Base-by-base conservation (phyloP, 2,888 invertebrate species). In the Caenorhabditis virilis region DNA sequence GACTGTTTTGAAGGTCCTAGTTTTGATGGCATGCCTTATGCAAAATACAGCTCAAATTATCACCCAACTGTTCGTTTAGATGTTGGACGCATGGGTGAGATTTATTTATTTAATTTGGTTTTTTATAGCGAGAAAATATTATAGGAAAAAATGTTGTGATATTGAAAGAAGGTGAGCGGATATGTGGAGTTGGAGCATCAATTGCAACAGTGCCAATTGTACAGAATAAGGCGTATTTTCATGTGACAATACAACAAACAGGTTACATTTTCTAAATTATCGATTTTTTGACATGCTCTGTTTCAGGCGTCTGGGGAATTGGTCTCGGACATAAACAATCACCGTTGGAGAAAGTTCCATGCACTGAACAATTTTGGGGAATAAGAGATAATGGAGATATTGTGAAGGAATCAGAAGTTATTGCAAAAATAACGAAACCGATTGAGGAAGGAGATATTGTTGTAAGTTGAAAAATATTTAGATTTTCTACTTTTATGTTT, bases 141-240 rank as follows among this genome's bases (percentile, higher is more conserved):
- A 38, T 53, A 93, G 95, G 95, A 35, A 91, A 92, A 86, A 94
- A 95, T 87, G 93, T 94, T 71, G 95, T 95, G 0, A 90, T 95
- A 71, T 91, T 95, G 38, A 95, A 95, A 87, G 91, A 91, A 84
- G 93, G 94, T 6, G 89, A 90, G 79, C 86, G 95, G 78, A 90
- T 94, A 27, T 95, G 95, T 86, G 98, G 98, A 1, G 91, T 92
- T 0, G 98, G 98, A 20, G 95, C 91, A 60, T 93, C 93, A 0
- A 86, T 74, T 11, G 92, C 93, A 13, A 95, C 91, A 83, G 93
- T 93, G 7, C 95, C 97, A 0, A 87, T 98, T 46, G 91, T 92
- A 13, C 95, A 98, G 85, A 93, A 94, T 81, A 98, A 98, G 86
- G 91, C 95, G 2, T 98, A 95, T 85, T 98, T 95, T 85, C 97